Percentiles rank a stretch among this genome's conserved stretches.
phyloP scores from a whole-genome alignment of 2,888 invertebrate species.

The Timema cristinae region DNA sequence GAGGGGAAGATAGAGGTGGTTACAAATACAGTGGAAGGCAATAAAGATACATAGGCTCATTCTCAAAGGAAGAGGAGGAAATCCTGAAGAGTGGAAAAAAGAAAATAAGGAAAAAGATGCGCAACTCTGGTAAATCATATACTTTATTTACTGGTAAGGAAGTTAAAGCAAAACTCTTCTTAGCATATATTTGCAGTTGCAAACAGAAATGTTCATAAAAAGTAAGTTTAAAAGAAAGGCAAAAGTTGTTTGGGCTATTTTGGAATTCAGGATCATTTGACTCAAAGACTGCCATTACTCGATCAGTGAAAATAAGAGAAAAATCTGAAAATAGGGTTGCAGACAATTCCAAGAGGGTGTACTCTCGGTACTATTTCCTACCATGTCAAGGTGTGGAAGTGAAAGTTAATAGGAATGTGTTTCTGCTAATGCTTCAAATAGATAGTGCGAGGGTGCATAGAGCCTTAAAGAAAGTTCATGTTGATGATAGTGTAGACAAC shows the following conservation, averaged over 20 bases:
- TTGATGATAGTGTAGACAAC: background rate
- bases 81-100: conserved; percentile 6
- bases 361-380: background rate
- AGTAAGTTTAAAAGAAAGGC: background rate
- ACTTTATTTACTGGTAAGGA: background rate
- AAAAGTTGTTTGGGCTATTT: background rate
- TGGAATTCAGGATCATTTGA: conserved; percentile 7
- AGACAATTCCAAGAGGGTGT: background rate
- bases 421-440: conserved; percentile 7
- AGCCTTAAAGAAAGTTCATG: background rate
- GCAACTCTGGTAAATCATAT: background rate
- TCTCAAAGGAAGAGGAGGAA: background rate
- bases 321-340: background rate
- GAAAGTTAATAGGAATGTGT: conserved; percentile 1
- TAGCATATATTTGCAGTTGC: background rate
- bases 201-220: background rate
- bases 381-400: conserved; percentile 1
- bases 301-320: background rate
- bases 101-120: background rate
- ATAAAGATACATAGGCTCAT: background rate
- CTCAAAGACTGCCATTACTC: background rate
- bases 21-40: no score
- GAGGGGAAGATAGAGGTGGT: no score
- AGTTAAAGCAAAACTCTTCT: background rate
- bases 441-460: conserved; percentile 9